These are phyloP conservation scores for Tragelaphus strepsiceros DNA, from an alignment of 2,113 vertebrate genomes.

Conservation along the genomic window DNA sequence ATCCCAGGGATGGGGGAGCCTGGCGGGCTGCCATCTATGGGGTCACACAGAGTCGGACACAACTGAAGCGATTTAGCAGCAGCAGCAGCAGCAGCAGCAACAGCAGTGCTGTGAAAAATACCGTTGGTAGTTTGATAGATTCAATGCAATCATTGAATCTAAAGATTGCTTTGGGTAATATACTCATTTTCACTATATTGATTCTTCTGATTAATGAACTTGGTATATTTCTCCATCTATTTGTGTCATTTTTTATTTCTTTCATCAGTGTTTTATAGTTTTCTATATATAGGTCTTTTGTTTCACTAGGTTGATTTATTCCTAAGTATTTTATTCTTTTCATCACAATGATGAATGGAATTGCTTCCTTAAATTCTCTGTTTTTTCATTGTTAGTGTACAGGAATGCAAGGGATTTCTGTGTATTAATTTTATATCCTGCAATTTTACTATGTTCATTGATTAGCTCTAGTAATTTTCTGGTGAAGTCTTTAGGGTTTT, in stretches of 20 bases:
- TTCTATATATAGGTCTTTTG: not conserved
- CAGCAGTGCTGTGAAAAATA: not conserved
- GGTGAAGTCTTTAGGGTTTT: not conserved
- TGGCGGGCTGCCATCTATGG: too few species aligned
- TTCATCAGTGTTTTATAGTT: not conserved
- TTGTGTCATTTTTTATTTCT: not conserved
- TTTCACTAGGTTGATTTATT: not conserved
- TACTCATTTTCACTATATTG: not conserved
- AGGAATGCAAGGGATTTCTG: not conserved
- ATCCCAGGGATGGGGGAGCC: too few species aligned
- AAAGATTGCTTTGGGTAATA: not conserved
- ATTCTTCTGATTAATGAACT: not conserved
- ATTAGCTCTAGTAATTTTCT: not conserved
- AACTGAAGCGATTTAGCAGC: too few species aligned
- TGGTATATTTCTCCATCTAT: not conserved
- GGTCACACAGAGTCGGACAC: too few species aligned
- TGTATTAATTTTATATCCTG: not conserved
- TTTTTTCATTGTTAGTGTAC: not conserved
- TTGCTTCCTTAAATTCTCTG: not conserved
- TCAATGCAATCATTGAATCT: not conserved
- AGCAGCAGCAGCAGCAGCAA: too few species aligned
- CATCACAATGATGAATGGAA: not conserved
- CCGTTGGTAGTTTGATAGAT: fast-evolving
- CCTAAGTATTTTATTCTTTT: not conserved
- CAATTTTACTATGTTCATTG: not conserved